These are phyloP conservation scores for Silurus meridionalis DNA, from an alignment of 2,113 vertebrate genomes.

Conservation along the genomic window DNA sequence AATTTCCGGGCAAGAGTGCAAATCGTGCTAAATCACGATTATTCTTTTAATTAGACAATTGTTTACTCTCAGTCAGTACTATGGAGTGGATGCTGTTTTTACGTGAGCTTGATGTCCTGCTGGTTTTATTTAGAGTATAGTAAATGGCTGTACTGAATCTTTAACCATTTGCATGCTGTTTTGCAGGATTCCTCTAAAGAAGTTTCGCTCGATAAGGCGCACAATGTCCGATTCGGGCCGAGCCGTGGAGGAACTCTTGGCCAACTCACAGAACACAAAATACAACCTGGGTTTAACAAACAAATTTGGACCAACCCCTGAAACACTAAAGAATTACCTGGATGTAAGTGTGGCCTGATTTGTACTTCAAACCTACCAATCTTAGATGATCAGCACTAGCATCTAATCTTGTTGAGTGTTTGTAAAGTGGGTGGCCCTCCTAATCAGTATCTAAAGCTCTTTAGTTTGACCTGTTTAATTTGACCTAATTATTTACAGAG, in stretches of 20 bases:
- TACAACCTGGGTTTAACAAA: slow-evolving; percentile 77
- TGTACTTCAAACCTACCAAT: background rate
- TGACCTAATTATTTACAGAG: background rate
- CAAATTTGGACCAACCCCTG: slow-evolving; percentile 75
- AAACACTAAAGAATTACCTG: slow-evolving; percentile 86
- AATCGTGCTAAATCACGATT: background rate
- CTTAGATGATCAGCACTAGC: background rate
- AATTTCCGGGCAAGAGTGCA: background rate
- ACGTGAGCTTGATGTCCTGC: background rate
- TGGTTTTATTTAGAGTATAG: background rate
- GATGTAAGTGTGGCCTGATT: slow-evolving; percentile 75
- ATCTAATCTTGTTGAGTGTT: slow-evolving; percentile 8
- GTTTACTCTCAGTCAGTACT: background rate
- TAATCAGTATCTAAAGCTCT: background rate
- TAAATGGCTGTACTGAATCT: background rate
- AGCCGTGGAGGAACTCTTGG: slow-evolving; percentile 68
- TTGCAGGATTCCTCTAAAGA: slow-evolving; percentile 82
- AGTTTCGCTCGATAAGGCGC: slow-evolving; percentile 82
- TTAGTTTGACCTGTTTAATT: background rate
- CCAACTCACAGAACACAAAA: slow-evolving; percentile 64
- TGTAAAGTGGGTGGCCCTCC: background rate
- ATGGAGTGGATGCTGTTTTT: background rate
- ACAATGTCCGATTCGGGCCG: slow-evolving; percentile 74
- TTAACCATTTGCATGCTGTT: background rate
- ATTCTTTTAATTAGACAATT: background rate